Base-by-base conservation (phyloP, 2,797 vertebrate genomes). In the Hemibagrus guttatus region DNA sequence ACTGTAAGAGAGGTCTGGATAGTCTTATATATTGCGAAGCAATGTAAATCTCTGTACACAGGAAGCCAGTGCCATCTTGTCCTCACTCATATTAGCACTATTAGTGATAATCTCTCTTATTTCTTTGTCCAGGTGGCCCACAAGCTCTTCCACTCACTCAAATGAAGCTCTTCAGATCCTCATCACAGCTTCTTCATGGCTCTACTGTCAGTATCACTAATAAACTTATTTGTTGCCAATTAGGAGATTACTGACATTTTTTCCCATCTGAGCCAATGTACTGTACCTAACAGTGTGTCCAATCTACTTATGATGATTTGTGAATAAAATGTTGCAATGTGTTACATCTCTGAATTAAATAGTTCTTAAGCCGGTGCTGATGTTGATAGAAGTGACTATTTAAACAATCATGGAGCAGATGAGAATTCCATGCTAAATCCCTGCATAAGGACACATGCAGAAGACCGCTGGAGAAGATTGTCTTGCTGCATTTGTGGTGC, bases 61-160 rank as follows among this genome's bases (percentile, higher is more conserved):
- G 16, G 9, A 79, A 35, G 5, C 28, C 56, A 35, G 54, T 59
- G 19, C 2, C 31, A 28, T 23, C 19, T 7, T 80, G 56, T 61
- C 21, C 21, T 80, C 9, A 21, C 28, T 61, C 42, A 8, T 63
- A 54, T 66, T 11, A 46, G 11, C 16, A 69, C 23, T 56, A 11
- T 17, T 58, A 6, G 54, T 31, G 52, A 54, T 76, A n/a, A 80
- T 26, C 28, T 19, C 2, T 76, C 6, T 88, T 35, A 81, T 3
- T 89, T 59, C 85, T 89, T 49, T 85, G 86, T 86, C 89, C 71
- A 96, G 95, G 95, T 96, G 92, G 83, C 95, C 21, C 94, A 95
- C 91, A 95, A 95, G 89, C 89, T 96, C 31, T 96, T 96, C 86
- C 92, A 95, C 88, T 93, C 94, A 6, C 88, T 95, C 81, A 96